A percentile compares a stretch with the other conserved stretches of the same genome.
Evolutionary conservation across 2,797 vertebrate genomes (phyloP).

Genomic region (Scyliorhinus canicula): DNA sequence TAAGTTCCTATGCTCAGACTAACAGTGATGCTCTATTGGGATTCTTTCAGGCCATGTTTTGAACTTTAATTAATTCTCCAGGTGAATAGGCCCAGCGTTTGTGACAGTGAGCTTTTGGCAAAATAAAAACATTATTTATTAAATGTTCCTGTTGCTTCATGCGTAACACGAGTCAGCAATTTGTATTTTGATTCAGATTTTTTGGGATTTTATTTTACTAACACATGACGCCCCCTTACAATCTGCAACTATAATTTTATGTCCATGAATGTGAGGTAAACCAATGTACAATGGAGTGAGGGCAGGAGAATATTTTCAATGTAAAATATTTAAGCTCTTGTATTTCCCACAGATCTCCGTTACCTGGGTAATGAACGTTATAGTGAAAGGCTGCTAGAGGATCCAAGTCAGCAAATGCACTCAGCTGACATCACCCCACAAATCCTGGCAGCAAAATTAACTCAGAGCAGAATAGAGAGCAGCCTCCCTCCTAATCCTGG

Average conservation of each 20-base stretch:
- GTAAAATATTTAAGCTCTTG: neutral
- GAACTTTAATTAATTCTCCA: neutral
- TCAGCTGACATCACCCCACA: neutral
- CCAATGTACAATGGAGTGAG: neutral
- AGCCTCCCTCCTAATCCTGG: neutral
- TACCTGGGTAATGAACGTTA: neutral
- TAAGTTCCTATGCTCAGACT: no score
- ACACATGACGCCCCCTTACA: neutral
- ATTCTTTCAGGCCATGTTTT: neutral
- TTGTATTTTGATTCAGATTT: neutral
- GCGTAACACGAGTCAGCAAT: neutral
- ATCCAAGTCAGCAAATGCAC: neutral
- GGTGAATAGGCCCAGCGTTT: neutral
- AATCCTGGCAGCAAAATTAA: neutral
- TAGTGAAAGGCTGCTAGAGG: neutral
- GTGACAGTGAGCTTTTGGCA: neutral
- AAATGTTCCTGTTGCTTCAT: neutral
- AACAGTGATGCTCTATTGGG: neutral
- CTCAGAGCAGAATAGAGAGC: neutral
- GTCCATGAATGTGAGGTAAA: neutral
- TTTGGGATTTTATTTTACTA: neutral
- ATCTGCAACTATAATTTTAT: neutral
- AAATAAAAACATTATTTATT: neutral
- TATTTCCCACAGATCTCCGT: neutral
- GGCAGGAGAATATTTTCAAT: neutral